Evolutionary conservation across 2,797 vertebrate genomes (phyloP).

Genomic region (Tarsius wallacei): DNA sequence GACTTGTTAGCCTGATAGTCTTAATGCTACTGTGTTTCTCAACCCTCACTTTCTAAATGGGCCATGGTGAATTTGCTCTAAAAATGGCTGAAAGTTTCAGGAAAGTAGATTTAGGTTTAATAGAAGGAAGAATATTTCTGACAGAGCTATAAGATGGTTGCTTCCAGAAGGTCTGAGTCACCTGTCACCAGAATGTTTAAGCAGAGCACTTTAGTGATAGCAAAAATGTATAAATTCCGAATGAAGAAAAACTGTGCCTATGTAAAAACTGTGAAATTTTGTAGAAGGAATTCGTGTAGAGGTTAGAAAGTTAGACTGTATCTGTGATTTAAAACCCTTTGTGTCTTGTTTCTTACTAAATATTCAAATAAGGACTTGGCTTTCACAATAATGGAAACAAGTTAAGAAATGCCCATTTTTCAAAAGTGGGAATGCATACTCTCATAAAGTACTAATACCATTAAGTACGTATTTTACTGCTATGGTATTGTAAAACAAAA

Average conservation of each 20-base stretch:
- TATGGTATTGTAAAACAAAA: slow-evolving; percentile 31
- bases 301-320: background rate
- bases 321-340: slow-evolving; percentile 13
- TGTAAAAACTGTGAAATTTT: slow-evolving; percentile 47
- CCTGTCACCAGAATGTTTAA: slow-evolving; percentile 35
- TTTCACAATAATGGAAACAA: slow-evolving; percentile 5
- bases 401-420: background rate
- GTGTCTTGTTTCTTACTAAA: slow-evolving; percentile 55
- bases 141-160: background rate
- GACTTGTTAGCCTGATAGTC: background rate
- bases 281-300: background rate
- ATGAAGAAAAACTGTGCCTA: background rate
- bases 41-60: background rate
- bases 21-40: background rate
- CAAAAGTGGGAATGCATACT: slow-evolving; percentile 9
- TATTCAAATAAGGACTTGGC: background rate
- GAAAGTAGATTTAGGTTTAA: background rate
- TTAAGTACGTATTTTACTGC: background rate
- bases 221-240: slow-evolving; percentile 27
- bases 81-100: slow-evolving; percentile 40
- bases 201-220: background rate
- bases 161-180: background rate
- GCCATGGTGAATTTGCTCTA: slow-evolving; percentile 2
- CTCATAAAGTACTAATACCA: background rate
- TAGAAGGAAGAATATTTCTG: background rate